Conservation (phyloP, 1,140 invertebrate genomes). For the Drosophila varians region DNA sequence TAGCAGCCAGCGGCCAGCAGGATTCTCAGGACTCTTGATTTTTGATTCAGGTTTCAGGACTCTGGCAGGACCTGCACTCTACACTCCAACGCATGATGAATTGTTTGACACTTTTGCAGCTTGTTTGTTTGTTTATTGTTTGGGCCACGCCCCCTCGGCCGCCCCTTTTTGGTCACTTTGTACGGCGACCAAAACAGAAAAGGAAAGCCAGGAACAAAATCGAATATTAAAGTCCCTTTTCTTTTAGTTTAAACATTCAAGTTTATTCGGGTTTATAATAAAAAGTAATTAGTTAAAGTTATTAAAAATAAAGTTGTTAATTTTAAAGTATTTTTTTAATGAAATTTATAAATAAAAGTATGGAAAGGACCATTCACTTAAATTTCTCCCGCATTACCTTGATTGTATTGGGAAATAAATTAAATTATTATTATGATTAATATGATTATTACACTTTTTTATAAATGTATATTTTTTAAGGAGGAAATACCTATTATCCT, state of each 20-base stretch:
- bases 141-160: constrained; percentile 10
- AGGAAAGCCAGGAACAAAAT: background rate
- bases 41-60: background rate
- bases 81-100: constrained; percentile 67
- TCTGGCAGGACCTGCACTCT: background rate
- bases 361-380: no score
- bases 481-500: background rate
- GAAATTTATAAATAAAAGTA: no score
- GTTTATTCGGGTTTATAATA: no score
- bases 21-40: background rate
- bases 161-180: constrained; percentile 7
- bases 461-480: background rate
- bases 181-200: constrained; percentile 9
- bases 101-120: constrained; percentile 76
- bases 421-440: background rate
- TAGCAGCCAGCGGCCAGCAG: background rate
- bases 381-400: no score
- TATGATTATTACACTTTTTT: background rate
- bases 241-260: no score
- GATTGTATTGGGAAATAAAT: background rate
- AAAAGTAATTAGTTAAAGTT: no score
- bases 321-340: no score
- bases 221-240: constrained; percentile 7
- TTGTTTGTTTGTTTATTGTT: constrained; percentile 77
- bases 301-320: no score